Conservation (phyloP, 2,888 invertebrate species). For the Temnothorax unifasciatus region DNA sequence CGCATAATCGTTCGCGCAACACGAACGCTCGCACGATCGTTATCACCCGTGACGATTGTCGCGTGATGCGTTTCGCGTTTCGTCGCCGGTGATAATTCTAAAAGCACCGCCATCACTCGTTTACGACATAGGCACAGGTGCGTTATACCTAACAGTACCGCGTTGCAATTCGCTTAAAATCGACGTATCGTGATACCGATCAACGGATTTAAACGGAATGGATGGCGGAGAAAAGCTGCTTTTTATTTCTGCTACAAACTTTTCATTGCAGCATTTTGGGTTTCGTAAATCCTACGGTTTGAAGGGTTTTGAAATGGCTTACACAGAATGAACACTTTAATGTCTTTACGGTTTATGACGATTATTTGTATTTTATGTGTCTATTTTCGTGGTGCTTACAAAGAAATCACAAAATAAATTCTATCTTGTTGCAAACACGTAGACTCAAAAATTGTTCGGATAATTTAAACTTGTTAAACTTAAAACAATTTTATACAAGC, state of each 20-base stretch:
- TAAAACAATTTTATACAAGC: background rate
- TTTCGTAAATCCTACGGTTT: slow-evolving; percentile 8
- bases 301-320: background rate
- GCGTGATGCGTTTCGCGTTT: slow-evolving; percentile 23
- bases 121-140: background rate
- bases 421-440: background rate
- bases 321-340: background rate
- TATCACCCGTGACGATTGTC: slow-evolving; percentile 13
- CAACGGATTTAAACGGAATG: slow-evolving; percentile 18
- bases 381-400: background rate
- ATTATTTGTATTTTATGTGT: background rate
- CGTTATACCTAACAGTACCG: background rate
- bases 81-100: slow-evolving; percentile 11
- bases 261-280: background rate
- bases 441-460: background rate
- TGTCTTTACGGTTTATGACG: slow-evolving; percentile 4
- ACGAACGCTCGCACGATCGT: slow-evolving; percentile 30
- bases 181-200: slow-evolving; percentile 11
- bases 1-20: slow-evolving; percentile 46
- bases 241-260: slow-evolving; percentile 13
- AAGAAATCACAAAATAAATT: background rate
- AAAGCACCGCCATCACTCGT: slow-evolving; percentile 17
- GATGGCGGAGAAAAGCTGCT: slow-evolving; percentile 5
- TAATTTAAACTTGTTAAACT: background rate
- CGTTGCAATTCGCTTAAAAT: slow-evolving; percentile 15